Evolutionary conservation across 2,113 vertebrate genomes (phyloP).

Genomic region (Telmatochromis brachygnathus): DNA sequence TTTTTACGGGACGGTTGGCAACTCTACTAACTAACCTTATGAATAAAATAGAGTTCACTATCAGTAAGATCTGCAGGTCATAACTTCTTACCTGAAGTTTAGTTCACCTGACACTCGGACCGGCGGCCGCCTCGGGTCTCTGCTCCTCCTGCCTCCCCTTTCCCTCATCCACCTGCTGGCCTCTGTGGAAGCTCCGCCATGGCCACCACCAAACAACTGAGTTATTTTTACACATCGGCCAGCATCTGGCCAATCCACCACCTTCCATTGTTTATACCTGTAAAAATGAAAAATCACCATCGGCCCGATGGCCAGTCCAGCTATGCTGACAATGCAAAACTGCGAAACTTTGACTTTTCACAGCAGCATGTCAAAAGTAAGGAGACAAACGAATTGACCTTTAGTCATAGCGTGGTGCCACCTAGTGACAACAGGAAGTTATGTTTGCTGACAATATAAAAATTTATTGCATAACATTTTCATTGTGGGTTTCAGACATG

Average conservation of each 20-base stretch:
- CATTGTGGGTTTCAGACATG: not conserved
- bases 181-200: no score
- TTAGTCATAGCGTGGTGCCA: not conserved
- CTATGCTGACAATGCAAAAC: not conserved
- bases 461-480: fast-evolving
- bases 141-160: fast-evolving
- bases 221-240: not conserved
- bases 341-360: not conserved
- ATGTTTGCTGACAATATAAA: not conserved
- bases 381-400: not conserved
- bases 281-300: fast-evolving
- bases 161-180: no score
- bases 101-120: no score
- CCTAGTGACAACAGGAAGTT: not conserved
- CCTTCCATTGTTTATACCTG: fast-evolving
- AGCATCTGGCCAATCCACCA: fast-evolving
- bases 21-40: not conserved
- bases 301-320: fast-evolving
- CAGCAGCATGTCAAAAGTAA: not conserved
- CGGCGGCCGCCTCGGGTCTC: fast-evolving
- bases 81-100: fast-evolving
- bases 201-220: not conserved
- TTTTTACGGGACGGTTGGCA: fast-evolving
- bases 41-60: fast-evolving
- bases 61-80: not conserved